phyloP scores from a whole-genome alignment of 1,140 invertebrate species.

The Sitobion miscanthi region DNA sequence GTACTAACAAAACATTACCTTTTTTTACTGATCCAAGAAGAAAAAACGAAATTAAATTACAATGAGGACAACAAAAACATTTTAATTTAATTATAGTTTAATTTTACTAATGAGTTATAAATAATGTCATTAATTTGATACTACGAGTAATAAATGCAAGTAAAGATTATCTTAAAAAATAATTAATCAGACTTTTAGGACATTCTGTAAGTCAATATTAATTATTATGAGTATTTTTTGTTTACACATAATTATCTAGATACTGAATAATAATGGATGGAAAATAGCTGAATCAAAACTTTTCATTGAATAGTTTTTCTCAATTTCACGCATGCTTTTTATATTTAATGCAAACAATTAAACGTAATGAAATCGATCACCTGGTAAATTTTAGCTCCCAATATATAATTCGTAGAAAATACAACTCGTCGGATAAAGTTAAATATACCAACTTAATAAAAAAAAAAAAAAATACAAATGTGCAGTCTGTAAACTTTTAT shows the following conservation, averaged over 20 bases:
- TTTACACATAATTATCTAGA: neutral
- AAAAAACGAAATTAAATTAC: neutral
- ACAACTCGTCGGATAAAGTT: neutral
- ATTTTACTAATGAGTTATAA: slow-evolving; percentile 9
- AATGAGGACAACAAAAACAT: neutral
- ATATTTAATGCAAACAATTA: neutral
- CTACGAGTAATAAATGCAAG: neutral
- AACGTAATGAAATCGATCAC: neutral
- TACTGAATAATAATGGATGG: neutral
- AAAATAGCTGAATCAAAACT: neutral
- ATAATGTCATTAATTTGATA: neutral
- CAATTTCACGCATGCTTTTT: neutral
- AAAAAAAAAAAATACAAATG: neutral
- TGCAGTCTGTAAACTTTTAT: neutral
- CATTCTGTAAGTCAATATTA: neutral
- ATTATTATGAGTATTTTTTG: neutral
- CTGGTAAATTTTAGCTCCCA: neutral
- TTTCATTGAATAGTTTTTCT: neutral
- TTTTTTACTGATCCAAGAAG: neutral
- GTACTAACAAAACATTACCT: neutral
- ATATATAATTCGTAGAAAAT: neutral
- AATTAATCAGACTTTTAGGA: neutral
- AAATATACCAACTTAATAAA: neutral
- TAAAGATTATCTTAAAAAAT: neutral
- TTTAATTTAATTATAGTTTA: neutral